Evolutionary conservation across 1,140 invertebrate species (phyloP).

Genomic region (Drosophila eugracilis): DNA sequence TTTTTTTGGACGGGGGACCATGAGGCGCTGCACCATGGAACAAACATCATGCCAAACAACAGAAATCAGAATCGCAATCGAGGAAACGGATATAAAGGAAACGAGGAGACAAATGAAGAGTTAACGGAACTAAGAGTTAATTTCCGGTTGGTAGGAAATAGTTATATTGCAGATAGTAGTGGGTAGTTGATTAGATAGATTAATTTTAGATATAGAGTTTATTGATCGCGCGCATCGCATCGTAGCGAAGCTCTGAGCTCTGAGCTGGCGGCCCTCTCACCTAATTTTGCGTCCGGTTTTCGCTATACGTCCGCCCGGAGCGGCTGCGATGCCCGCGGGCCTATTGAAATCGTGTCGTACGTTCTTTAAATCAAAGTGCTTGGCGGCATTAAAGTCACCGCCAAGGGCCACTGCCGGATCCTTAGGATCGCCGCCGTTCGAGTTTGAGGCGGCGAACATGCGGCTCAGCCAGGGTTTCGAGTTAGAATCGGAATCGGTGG

Average conservation of each 20-base stretch:
- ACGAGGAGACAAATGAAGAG: slow-evolving; percentile 50
- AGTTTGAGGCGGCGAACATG: slow-evolving; percentile 66
- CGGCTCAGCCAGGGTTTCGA: slow-evolving; percentile 84
- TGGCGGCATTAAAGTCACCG: slow-evolving; percentile 78
- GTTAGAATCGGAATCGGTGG: slow-evolving; percentile 60
- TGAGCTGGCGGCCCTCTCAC: slow-evolving; percentile 80
- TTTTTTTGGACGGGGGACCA: neutral
- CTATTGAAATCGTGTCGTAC: slow-evolving; percentile 83
- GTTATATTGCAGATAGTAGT: slow-evolving; percentile 40
- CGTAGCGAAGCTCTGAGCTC: slow-evolving; percentile 19
- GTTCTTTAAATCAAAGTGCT: slow-evolving; percentile 83
- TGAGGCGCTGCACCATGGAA: slow-evolving; percentile 18
- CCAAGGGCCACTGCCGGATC: slow-evolving; percentile 22
- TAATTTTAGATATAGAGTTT: slow-evolving; percentile 32
- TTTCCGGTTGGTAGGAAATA: slow-evolving; percentile 32
- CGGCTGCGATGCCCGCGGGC: slow-evolving; percentile 77
- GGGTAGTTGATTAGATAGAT: slow-evolving; percentile 47
- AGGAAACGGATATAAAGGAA: slow-evolving; percentile 32
- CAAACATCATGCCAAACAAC: slow-evolving; percentile 55
- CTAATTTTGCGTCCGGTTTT: slow-evolving; percentile 85
- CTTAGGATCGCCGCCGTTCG: slow-evolving; percentile 46
- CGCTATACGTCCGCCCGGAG: slow-evolving; percentile 66
- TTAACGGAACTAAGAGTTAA: slow-evolving; percentile 46
- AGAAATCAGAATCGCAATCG: slow-evolving; percentile 37
- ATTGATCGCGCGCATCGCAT: slow-evolving; percentile 59